These are phyloP conservation scores for Pogonomyrmex barbatus DNA, from an alignment of 1,140 invertebrate genomes.

Conservation along the genomic window DNA sequence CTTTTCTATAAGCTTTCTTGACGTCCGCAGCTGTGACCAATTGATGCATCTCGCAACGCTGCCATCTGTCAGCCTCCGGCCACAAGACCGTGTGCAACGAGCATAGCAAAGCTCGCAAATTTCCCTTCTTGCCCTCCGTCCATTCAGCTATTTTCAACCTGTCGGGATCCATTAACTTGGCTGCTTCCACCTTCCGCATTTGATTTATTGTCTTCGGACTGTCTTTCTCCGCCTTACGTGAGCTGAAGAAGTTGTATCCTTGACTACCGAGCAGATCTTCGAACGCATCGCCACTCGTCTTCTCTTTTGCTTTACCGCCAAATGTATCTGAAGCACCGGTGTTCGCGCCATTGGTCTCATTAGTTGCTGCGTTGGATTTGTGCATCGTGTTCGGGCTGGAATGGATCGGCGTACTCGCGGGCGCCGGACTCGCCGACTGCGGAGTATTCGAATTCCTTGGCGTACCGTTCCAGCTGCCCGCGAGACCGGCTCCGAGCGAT, in stretches of 20 bases:
- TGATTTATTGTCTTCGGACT: slow-evolving; percentile 96
- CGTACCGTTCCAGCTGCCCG: slow-evolving; percentile 84
- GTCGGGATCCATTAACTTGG: slow-evolving; percentile 96
- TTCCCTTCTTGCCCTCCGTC: slow-evolving; percentile 98
- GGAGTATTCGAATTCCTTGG: slow-evolving; percentile 82
- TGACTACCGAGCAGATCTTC: slow-evolving; percentile 96
- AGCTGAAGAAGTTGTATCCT: slow-evolving; percentile 91
- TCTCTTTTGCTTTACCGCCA: slow-evolving; percentile 83
- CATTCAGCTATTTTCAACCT: slow-evolving; percentile 93
- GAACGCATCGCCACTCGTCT: slow-evolving; percentile 91
- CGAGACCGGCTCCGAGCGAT: slow-evolving; percentile 81
- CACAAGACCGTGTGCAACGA: slow-evolving; percentile 97
- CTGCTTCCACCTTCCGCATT: slow-evolving; percentile 95
- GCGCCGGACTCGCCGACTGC: slow-evolving; percentile 83
- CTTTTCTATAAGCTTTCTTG: slow-evolving; percentile 98
- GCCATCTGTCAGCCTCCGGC: slow-evolving; percentile 96
- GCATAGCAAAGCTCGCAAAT: slow-evolving; percentile 97
- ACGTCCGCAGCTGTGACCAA: slow-evolving; percentile 96
- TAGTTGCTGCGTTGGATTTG: slow-evolving; percentile 77
- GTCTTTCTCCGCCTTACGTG: slow-evolving; percentile 89
- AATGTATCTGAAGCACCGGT: slow-evolving; percentile 34
- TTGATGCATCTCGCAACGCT: slow-evolving; percentile 96
- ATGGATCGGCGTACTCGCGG: slow-evolving; percentile 82
- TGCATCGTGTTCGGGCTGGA: slow-evolving; percentile 81
- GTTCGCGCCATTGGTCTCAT: slow-evolving; percentile 32